Base-by-base conservation (phyloP, 2,797 vertebrate genomes). In the Danio choprae region DNA sequence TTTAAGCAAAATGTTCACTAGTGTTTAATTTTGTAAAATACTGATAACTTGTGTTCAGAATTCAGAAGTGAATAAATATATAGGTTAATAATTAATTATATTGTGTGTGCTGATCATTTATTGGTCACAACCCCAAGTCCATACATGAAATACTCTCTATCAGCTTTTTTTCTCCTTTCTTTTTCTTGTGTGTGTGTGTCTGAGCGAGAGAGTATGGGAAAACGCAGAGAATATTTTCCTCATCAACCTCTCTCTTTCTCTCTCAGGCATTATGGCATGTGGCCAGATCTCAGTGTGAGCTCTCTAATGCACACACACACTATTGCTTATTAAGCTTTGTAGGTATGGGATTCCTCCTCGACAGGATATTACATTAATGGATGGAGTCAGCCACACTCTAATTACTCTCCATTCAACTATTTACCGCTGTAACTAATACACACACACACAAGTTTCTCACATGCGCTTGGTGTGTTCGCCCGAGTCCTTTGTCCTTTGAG, bases 281-380 rank as follows among this genome's bases (percentile, higher is more conserved):
- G 59, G 84, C 86, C 86, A 88, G 83, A 80, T 75, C 82, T 40
- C 86, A 81, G 86, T 84, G 81, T 87, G 87, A 89, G 80, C 70
- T 74, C 79, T 80, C 59, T 81, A 74, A 81, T 78, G 81, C 82
- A 74, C 82, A 82, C 80, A 83, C 78, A 82, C 55, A 84, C 79
- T 51, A 75, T 76, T 29, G 78, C 78, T 75, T 86, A 84, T 86
- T 83, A 83, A 83, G 55, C 79, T 76, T 80, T 80, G 84, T 76
- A 84, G 83, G 85, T 81, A 83, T 84, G 70, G 68, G 74, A 87
- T 87, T 82, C 80, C 82, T 84, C 68, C 80, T 70, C 83, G 75
- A 85, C 84, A 88, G 87, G 87, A 89, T 88, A 86, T 87, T 60
- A 73, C 77, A 78, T 85, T 87, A 88, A 88, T 79, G 74, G 69